phyloP scores from a whole-genome alignment of 1,140 invertebrate species.

The Drosophila cardini region DNA sequence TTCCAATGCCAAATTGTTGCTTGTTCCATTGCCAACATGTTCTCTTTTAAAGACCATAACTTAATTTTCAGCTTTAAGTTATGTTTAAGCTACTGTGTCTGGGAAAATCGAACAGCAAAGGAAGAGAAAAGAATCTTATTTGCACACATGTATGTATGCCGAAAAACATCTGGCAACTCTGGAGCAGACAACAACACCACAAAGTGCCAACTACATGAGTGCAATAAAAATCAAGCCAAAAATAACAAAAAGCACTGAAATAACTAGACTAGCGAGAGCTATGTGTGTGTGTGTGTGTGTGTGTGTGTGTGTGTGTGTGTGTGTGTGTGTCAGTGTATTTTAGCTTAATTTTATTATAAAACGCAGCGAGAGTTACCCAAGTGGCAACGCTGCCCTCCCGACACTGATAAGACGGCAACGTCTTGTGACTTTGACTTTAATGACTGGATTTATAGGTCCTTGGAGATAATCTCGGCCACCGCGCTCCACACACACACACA shows the following conservation, averaged over 20 bases:
- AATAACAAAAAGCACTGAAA: slow-evolving; percentile 6
- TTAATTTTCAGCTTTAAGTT: slow-evolving; percentile 15
- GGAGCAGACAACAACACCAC: slow-evolving; percentile 41
- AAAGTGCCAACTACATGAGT: slow-evolving; percentile 49
- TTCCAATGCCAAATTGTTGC: slow-evolving; percentile 2
- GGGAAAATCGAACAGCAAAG: background rate
- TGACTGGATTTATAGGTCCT: slow-evolving; percentile 85
- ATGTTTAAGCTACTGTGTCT: slow-evolving; percentile 4
- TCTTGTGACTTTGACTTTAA: slow-evolving; percentile 85
- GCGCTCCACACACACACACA: slow-evolving; percentile 25
- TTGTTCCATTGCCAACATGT: background rate
- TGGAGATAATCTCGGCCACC: slow-evolving; percentile 82
- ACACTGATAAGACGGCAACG: slow-evolving; percentile 75
- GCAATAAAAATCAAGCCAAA: slow-evolving; percentile 36
- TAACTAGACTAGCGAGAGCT: slow-evolving; percentile 29
- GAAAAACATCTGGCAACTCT: slow-evolving; percentile 49
- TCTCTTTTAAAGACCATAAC: background rate
- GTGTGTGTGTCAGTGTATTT: slow-evolving; percentile 33
- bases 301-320: background rate
- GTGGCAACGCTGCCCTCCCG: slow-evolving; percentile 43
- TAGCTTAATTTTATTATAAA: slow-evolving; percentile 80
- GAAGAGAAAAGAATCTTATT: background rate
- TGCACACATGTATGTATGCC: slow-evolving; percentile 10
- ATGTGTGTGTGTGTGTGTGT: background rate
- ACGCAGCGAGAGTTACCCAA: slow-evolving; percentile 32